Evolutionary conservation across 1,140 invertebrate species (phyloP), one percentile per base, ranked within the genome.

Genomic region (Drosophila rhopaloa): DNA sequence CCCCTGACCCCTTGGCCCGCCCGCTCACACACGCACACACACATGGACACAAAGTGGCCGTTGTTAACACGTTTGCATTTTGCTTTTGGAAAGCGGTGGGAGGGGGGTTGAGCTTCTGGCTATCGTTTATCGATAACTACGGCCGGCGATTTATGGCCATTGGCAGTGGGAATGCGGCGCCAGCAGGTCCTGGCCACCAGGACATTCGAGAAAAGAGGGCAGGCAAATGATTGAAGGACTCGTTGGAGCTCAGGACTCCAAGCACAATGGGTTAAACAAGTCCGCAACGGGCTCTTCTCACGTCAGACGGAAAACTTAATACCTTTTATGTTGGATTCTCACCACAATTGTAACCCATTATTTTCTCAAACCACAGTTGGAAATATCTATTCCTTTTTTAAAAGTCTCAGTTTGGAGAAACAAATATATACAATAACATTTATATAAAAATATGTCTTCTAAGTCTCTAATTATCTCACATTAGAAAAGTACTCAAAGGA

Each of bases 41-140:
- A 71, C 16, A 29, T 53, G 57, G 55, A 74, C 71, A 76, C 62
- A 73, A 80, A 86, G 80, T 86, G 73, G 66, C 66, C 71, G 83
- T 86, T 86, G 83, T 86, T 86, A 86, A 86, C 83, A 88, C 83
- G 83, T 88, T 88, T 77, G 83, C 83, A 88, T 88, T 88, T 89
- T 83, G 76, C 76, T 60, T 44, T 44, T 66, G 60, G 40, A 47
- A 76, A 59, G 10, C 32, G 24, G 29, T 4, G 44, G 50, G 10
- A 1, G 32, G 14, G 32, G 32, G 29, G n/a, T 37, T 62, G 32
- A 55, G 59, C 47, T 55, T 38, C 40, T 32, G 79, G 74, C 57
- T 83, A 86, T 86, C 83, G 83, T 86, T 86, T 86, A 86, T 86
- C 83, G 83, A 86, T 88, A 86, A 79, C 83, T 79, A 72, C 40